phyloP scores from a whole-genome alignment of 2,888 invertebrate species.

The Maniola hyperantus region DNA sequence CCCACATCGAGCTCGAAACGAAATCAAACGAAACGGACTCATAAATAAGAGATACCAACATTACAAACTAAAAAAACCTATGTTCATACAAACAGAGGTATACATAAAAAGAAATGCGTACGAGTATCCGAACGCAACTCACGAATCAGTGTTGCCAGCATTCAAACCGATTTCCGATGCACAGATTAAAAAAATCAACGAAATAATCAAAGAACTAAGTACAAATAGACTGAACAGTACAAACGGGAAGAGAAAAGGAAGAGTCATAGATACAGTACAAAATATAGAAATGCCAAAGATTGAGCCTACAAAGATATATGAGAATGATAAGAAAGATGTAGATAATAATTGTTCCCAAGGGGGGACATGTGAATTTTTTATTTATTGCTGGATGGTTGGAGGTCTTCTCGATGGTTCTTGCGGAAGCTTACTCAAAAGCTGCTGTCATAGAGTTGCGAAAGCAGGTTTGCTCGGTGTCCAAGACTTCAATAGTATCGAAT shows the following conservation, averaged over 20 bases:
- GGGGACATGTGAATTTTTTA: conserved; percentile 94
- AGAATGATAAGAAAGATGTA: conserved; percentile 50
- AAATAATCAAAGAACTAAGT: conserved; percentile 63
- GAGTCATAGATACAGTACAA: conserved; percentile 47
- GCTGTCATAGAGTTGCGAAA: conserved; percentile 91
- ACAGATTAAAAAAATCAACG: conserved; percentile 66
- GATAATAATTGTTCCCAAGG: conserved; percentile 86
- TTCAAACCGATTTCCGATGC: conserved; percentile 76
- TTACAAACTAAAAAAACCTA: conserved; percentile 58
- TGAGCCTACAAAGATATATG: conserved; percentile 33
- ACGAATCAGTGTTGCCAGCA: conserved; percentile 55
- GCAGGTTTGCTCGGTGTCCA: conserved; percentile 84
- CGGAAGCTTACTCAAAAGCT: conserved; percentile 91
- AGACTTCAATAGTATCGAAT: conserved; percentile 85
- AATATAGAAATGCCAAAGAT: conserved; percentile 34
- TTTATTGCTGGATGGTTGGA: conserved; percentile 95
- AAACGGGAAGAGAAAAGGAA: conserved; percentile 55
- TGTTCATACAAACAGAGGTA: conserved; percentile 68
- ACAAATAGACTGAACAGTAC: conserved; percentile 44
- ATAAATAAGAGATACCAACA: conserved; percentile 47
- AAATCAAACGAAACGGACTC: conserved; percentile 47
- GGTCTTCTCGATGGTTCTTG: conserved; percentile 93
- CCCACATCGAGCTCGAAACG: conserved; percentile 70
- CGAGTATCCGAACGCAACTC: conserved; percentile 58
- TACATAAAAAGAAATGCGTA: conserved; percentile 56